Percentiles rank a stretch among this genome's conserved stretches.
These are phyloP conservation scores for Aeoliscus strigatus DNA, from an alignment of 2,797 vertebrate species.

Conservation along the genomic window DNA sequence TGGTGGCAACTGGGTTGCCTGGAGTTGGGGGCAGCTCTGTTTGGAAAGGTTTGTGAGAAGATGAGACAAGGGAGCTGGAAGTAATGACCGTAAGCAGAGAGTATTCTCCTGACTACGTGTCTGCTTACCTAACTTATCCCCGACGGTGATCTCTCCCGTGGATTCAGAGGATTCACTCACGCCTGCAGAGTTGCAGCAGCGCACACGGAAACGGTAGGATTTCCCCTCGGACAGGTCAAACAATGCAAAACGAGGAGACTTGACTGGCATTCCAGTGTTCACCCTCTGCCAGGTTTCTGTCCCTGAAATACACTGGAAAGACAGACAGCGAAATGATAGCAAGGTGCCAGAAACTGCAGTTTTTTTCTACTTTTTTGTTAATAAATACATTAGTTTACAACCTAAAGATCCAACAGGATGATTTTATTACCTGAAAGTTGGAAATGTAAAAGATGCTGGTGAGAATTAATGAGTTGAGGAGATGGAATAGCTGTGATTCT, in stretches of 20 bases:
- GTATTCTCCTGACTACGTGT: too few species aligned
- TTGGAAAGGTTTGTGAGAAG: too few species aligned
- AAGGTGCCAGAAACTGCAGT: too few species aligned
- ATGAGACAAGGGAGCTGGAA: slow-evolving; percentile 10
- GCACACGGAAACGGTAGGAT: slow-evolving; percentile 84
- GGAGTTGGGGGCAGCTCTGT: slow-evolving; percentile 91
- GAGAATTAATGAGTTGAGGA: too few species aligned
- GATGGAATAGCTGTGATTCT: too few species aligned
- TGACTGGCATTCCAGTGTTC: slow-evolving; percentile 87
- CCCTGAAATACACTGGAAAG: slow-evolving; percentile 75
- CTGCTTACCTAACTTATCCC: slow-evolving; percentile 88
- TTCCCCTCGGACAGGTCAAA: slow-evolving; percentile 95
- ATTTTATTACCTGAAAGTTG: too few species aligned
- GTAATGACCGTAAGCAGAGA: background rate
- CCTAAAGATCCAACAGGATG: too few species aligned
- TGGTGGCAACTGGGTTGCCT: slow-evolving; percentile 83
- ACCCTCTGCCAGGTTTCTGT: slow-evolving; percentile 91
- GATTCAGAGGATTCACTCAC: slow-evolving; percentile 86
- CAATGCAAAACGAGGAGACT: slow-evolving; percentile 92
- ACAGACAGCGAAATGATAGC: too few species aligned
- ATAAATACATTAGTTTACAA: too few species aligned
- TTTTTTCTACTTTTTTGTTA: too few species aligned
- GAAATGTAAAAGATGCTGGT: too few species aligned
- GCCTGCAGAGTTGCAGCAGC: slow-evolving; percentile 89
- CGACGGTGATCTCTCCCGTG: slow-evolving; percentile 83